phyloP scores from a whole-genome alignment of 2,888 invertebrate genomes.

The Meiosimyza decipiens region DNA sequence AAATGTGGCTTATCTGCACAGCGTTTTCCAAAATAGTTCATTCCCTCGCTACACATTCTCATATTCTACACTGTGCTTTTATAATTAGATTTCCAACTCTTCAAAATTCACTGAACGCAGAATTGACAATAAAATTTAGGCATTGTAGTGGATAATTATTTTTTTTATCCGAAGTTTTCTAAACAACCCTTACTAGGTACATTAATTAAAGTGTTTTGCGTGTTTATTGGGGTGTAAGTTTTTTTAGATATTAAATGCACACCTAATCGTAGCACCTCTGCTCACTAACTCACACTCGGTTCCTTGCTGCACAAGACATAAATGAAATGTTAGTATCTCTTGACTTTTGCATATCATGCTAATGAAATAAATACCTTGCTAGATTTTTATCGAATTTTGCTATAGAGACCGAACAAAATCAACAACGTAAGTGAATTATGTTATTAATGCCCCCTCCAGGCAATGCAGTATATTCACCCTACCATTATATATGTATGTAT shows the following conservation, averaged over 20 bases:
- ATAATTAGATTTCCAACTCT: too few relatives aligned
- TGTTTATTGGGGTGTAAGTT: not conserved
- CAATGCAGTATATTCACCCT: not conserved
- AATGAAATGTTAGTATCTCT: not conserved
- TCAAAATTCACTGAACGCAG: too few relatives aligned
- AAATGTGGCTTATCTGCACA: too few relatives aligned
- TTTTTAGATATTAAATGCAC: slow-evolving; percentile 13
- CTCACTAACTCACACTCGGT: too few relatives aligned
- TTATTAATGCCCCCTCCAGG: slow-evolving; percentile 7
- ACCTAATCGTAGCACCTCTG: not conserved
- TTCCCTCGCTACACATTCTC: too few relatives aligned
- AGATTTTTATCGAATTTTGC: slow-evolving; percentile 10
- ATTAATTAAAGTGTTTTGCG: slow-evolving; percentile 9
- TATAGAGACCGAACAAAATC: slow-evolving; percentile 33
- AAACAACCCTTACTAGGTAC: too few relatives aligned
- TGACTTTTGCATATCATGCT: not conserved
- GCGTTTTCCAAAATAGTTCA: too few relatives aligned
- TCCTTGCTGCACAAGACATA: not conserved
- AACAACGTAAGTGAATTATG: slow-evolving; percentile 38
- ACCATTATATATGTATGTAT: too few relatives aligned
- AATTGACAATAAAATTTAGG: too few relatives aligned
- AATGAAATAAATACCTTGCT: not conserved
- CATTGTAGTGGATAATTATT: too few relatives aligned
- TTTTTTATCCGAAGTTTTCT: too few relatives aligned
- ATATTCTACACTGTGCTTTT: too few relatives aligned